Conservation (phyloP, 1,140 invertebrate species). For the Alviniconcha marisindica region DNA sequence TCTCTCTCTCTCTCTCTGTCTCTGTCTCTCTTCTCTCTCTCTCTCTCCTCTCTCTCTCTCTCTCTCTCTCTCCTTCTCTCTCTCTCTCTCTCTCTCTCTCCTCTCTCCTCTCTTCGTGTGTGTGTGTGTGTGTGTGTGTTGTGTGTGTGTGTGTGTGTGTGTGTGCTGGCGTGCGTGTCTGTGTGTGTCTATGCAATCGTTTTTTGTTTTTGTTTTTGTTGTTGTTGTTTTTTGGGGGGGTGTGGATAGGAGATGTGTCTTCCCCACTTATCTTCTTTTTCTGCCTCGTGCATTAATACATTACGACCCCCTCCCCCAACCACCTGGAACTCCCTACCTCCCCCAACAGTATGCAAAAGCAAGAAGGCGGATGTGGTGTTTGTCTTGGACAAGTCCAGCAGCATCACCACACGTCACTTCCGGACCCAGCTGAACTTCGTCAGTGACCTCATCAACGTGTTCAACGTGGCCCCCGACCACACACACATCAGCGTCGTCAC, state of each 20-base stretch:
- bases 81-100: too few species aligned
- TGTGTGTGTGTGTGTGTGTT: too few species aligned
- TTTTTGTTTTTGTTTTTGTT: too few species aligned
- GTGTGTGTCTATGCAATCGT: background rate
- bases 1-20: background rate
- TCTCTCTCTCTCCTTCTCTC: too few species aligned
- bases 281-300: background rate
- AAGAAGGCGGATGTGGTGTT: slow-evolving; percentile 57
- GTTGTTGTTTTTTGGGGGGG: too few species aligned
- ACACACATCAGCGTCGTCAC: slow-evolving; percentile 46
- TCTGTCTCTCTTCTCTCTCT: background rate
- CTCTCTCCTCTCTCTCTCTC: background rate
- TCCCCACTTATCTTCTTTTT: background rate
- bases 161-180: background rate
- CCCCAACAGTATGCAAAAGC: slow-evolving; percentile 15
- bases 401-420: slow-evolving; percentile 52
- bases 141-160: slow-evolving; percentile 7
- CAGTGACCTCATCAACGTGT: slow-evolving; percentile 42
- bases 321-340: background rate
- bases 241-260: too few species aligned
- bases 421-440: slow-evolving; percentile 54
- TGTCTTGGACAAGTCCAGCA: slow-evolving; percentile 62
- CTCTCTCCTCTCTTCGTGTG: too few species aligned
- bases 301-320: background rate
- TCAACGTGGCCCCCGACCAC: slow-evolving; percentile 30